Conservation (phyloP, 2,113 vertebrate genomes). For the Actenoides lindsayi region DNA sequence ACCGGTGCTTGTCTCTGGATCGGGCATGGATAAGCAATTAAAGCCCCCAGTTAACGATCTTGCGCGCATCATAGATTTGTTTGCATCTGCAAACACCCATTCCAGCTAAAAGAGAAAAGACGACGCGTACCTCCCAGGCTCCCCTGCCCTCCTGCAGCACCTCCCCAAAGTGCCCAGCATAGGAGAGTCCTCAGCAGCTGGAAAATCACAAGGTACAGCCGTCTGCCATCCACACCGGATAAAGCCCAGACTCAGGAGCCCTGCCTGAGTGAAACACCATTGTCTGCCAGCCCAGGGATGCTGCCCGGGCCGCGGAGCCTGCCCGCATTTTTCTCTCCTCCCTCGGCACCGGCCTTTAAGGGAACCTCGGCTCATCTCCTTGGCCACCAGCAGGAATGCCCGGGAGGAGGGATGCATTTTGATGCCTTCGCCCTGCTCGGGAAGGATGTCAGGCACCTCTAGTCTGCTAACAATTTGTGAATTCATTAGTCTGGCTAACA, state of each 20-base stretch:
- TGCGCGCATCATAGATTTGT: accelerated
- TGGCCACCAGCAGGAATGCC: neutral
- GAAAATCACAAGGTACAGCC: neutral
- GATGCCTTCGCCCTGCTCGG: neutral
- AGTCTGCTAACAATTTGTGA: neutral
- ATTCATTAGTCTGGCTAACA: neutral
- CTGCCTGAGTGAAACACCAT: neutral
- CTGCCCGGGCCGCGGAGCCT: neutral
- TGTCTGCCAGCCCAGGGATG: neutral
- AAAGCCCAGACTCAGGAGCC: neutral
- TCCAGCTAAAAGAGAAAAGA: neutral
- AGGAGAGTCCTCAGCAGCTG: neutral
- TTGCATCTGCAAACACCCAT: neutral
- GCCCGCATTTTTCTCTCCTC: neutral
- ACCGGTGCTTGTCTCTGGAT: neutral
- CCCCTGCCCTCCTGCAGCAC: neutral
- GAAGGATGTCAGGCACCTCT: neutral
- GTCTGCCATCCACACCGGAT: constrained; percentile 34
- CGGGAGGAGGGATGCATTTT: neutral
- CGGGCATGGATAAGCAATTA: neutral
- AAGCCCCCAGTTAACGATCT: neutral
- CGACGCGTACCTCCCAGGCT: neutral
- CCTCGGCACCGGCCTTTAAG: neutral
- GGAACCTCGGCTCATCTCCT: neutral
- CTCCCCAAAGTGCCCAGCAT: constrained; percentile 16